Conservation (phyloP, 2,797 vertebrate genomes). For the Parauchenoglanis ngamensis region DNA sequence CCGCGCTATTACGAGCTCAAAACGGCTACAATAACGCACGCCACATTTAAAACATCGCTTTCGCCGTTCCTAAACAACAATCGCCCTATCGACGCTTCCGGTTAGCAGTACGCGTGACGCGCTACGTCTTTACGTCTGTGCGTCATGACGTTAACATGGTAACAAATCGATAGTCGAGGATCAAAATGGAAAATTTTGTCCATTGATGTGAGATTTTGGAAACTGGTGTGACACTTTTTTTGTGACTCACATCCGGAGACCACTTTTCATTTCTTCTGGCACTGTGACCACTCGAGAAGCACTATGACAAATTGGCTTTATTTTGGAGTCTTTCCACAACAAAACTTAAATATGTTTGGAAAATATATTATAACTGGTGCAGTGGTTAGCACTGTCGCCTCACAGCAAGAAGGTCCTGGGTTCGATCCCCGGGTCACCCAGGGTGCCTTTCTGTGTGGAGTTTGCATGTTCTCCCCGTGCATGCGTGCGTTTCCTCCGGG, state of each 20-base stretch:
- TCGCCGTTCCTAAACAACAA: slow-evolving; percentile 46
- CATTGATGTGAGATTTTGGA: not conserved
- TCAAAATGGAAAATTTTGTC: not conserved
- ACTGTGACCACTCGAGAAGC: not conserved
- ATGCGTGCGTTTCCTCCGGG: no score
- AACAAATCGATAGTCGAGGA: not conserved
- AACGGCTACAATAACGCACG: not conserved
- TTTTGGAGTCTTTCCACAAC: not conserved
- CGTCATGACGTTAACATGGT: slow-evolving; percentile 2
- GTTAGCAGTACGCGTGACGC: slow-evolving; percentile 75
- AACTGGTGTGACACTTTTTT: not conserved
- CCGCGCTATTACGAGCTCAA: not conserved
- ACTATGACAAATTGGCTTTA: not conserved
- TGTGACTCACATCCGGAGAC: not conserved
- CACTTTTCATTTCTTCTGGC: not conserved
- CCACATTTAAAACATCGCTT: slow-evolving; percentile 33
- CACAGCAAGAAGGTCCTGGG: no score
- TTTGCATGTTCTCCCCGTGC: no score
- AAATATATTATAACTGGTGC: no score
- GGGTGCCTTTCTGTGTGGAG: no score
- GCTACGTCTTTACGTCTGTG: slow-evolving; percentile 32
- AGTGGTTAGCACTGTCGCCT: no score
- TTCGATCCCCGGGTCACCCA: no score
- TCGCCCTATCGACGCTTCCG: slow-evolving; percentile 79
- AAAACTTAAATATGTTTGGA: no score